Evolutionary conservation across 2,888 invertebrate species (phyloP), one percentile per base, ranked within the genome.

Genomic region (Adelognathus sp.): DNA sequence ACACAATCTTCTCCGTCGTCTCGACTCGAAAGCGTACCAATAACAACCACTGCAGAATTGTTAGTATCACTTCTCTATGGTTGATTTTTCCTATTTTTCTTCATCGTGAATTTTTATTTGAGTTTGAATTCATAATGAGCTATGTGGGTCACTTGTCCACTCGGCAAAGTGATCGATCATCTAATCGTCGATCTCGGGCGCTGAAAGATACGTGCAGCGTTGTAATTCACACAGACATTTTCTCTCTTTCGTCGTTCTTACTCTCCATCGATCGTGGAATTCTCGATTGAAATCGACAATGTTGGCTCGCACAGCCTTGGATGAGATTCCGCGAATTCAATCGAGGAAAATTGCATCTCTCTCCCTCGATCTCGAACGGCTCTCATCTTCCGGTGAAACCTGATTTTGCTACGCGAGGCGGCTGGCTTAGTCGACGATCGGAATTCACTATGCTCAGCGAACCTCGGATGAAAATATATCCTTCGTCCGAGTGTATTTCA

Each of bases 371-470:
- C 5, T 18, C 50, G 18, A n/a, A n/a, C 24, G 50, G 50, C 50
- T 54, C 67, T 54, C 67, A 24, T 54, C 67, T 67, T 67, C 67
- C 54, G 67, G 67, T 67, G 67, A 67, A 67, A 67, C 67, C 54
- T 67, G 66, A 50, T 39, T 31, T 24, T 14, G 50, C 29, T 44
- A 9, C 64, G 50, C 5, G 64, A 46, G 33, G 1, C 33, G 7
- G n/a, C n/a, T n/a, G n/a, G n/a, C n/a, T n/a, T n/a, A n/a, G n/a
- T n/a, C n/a, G n/a, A n/a, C 64, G 31, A 64, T 64, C 7, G 64
- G 50, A 64, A 64, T 50, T 50, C 24, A n/a, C 64, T 21, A 14
- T 31, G 7, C 50, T 63, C 31, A 29, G 31, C 63, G 29, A 44
- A 46, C 63, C 29, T 29, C 63, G 63, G 18, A 11, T 44, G 31